phyloP scores from a whole-genome alignment of 2,888 invertebrate genomes.

The Schrankia costaestrigalis region DNA sequence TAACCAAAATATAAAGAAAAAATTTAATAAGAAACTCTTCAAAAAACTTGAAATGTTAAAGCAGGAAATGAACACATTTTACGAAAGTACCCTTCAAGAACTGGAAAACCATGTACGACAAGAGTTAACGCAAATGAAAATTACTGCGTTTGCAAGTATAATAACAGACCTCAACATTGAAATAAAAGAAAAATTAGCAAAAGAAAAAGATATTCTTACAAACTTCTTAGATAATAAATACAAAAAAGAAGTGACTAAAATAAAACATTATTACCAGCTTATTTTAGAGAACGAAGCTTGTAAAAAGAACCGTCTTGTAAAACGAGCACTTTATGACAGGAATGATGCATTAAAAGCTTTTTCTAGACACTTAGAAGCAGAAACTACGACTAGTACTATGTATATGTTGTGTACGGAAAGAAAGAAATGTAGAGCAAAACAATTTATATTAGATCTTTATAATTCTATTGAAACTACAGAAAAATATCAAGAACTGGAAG shows the following conservation, averaged over 20 bases:
- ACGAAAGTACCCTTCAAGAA: conserved; percentile 57
- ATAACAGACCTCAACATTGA: conserved; percentile 53
- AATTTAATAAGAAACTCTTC: conserved; percentile 49
- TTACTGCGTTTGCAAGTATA: conserved; percentile 47
- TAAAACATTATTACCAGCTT: conserved; percentile 59
- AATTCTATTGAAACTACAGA: conserved; percentile 51
- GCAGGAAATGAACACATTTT: conserved; percentile 55
- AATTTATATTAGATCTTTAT: conserved; percentile 56
- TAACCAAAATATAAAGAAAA: conserved; percentile 42
- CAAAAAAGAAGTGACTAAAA: conserved; percentile 49
- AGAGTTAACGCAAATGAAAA: conserved; percentile 49
- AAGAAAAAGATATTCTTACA: conserved; percentile 49
- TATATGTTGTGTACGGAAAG: conserved; percentile 68
- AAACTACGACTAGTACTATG: conserved; percentile 63
- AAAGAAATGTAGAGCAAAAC: conserved; percentile 66
- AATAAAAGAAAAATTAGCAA: conserved; percentile 50
- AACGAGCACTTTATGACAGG: conserved; percentile 48
- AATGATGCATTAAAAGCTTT: conserved; percentile 63
- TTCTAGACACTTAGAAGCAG: conserved; percentile 54
- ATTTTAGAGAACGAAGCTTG: conserved; percentile 55
- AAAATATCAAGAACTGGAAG: conserved; percentile 50
- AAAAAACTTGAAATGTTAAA: conserved; percentile 55
- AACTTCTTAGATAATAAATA: conserved; percentile 44
- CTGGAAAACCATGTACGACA: conserved; percentile 53
- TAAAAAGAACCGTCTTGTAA: conserved; percentile 46